Conservation (phyloP, 2,797 vertebrate genomes). For the Babyrousa celebensis region DNA sequence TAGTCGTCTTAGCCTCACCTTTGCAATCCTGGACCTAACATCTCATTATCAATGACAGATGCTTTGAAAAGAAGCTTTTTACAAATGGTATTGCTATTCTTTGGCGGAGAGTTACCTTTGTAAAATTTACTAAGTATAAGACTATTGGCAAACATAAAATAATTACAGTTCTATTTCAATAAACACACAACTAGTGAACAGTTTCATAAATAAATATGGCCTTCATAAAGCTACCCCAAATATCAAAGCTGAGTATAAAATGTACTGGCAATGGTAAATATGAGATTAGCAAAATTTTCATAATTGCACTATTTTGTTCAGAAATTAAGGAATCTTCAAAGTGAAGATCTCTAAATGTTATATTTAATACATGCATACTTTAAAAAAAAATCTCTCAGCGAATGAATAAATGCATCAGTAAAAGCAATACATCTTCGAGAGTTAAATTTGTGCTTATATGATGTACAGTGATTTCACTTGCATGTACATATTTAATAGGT, state of each 20-base stretch:
- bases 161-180: conserved; percentile 75
- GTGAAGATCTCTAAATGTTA: conserved; percentile 83
- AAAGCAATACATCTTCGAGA: conserved; percentile 80
- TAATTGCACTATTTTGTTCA: conserved; percentile 86
- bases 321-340: conserved; percentile 87
- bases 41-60: not conserved
- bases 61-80: conserved; percentile 10
- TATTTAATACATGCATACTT: conserved; percentile 82
- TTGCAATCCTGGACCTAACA: not conserved
- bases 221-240: conserved; percentile 62
- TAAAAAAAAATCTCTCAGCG: conserved; percentile 62
- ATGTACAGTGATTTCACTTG: conserved; percentile 82
- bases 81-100: conserved; percentile 16
- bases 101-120: conserved; percentile 71
- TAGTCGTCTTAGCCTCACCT: not conserved
- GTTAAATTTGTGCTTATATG: conserved; percentile 84
- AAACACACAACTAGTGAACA: conserved; percentile 67
- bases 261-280: conserved; percentile 74
- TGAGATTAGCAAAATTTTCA: conserved; percentile 83
- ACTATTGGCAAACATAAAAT: conserved; percentile 80
- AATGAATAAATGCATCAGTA: conserved; percentile 86
- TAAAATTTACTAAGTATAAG: conserved; percentile 73
- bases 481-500: conserved; percentile 88
- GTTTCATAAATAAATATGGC: conserved; percentile 81
- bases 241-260: conserved; percentile 70